Percentiles rank a stretch among this genome's conserved stretches.
These are phyloP conservation scores for Camponotus fellah DNA, from an alignment of 2,888 invertebrate genomes.

Conservation along the genomic window DNA sequence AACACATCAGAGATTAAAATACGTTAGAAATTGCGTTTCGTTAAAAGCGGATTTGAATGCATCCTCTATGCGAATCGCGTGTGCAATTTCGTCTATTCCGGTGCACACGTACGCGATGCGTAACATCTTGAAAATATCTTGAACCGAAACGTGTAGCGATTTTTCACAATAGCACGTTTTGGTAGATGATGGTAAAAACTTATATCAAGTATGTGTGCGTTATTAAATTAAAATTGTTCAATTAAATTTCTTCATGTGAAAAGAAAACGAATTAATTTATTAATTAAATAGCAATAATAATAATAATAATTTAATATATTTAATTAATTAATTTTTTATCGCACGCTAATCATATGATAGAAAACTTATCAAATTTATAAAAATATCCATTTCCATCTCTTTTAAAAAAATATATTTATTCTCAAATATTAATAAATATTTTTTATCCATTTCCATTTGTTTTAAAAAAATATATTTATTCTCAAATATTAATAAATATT, in stretches of 20 bases:
- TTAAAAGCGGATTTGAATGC: background rate
- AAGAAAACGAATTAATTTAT: background rate
- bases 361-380: background rate
- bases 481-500: background rate
- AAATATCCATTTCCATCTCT: background rate
- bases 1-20: background rate
- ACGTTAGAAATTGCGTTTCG: slow-evolving; percentile 1
- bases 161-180: slow-evolving; percentile 1
- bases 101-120: background rate
- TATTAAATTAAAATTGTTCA: background rate
- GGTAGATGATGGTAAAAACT: background rate
- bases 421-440: background rate
- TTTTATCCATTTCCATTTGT: no score
- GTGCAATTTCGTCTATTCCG: slow-evolving; percentile 3
- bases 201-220: no score
- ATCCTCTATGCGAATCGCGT: background rate
- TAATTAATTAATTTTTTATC: background rate
- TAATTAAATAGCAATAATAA: no score
- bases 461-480: background rate
- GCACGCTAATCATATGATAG: background rate
- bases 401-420: background rate
- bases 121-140: slow-evolving; percentile 21
- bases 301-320: no score
- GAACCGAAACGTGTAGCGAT: slow-evolving; percentile 19
- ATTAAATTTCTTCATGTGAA: no score